Evolutionary conservation across 2,113 vertebrate genomes (phyloP).

Genomic region (Chamaea fasciata): DNA sequence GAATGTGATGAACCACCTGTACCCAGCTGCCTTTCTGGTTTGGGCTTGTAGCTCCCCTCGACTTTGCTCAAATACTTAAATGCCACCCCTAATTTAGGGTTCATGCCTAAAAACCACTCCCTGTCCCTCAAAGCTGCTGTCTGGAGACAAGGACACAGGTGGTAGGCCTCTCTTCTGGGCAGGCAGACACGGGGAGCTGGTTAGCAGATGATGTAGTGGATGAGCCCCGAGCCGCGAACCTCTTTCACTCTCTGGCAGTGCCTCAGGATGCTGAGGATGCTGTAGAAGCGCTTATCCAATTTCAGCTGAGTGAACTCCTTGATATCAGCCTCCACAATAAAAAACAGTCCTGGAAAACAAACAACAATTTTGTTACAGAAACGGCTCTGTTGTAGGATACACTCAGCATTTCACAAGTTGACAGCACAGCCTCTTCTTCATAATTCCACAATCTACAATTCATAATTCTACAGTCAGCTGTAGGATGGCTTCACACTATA

Average conservation of each 20-base stretch:
- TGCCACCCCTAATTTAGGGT: no score
- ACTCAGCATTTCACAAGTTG: neutral
- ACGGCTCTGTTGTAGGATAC: accelerated
- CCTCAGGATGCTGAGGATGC: slow-evolving; percentile 85
- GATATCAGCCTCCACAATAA: slow-evolving; percentile 89
- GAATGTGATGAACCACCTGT: neutral
- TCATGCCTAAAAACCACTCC: neutral
- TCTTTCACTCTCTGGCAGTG: slow-evolving; percentile 86
- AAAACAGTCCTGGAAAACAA: slow-evolving; percentile 76
- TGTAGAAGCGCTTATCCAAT: slow-evolving; percentile 83
- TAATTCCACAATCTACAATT: neutral
- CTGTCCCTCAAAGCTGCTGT: neutral
- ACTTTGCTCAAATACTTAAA: neutral
- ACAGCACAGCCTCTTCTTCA: neutral
- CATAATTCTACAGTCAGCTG: neutral
- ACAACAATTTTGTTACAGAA: neutral
- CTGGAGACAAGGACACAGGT: neutral
- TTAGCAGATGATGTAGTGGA: slow-evolving; percentile 81
- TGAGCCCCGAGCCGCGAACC: slow-evolving; percentile 72
- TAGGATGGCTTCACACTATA: accelerated
- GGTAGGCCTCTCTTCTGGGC: accelerated
- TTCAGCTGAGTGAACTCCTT: slow-evolving; percentile 80
- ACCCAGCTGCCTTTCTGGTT: no score
- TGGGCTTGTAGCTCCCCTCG: neutral
- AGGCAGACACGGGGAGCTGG: accelerated